phyloP scores from a whole-genome alignment of 2,888 invertebrate species.

The Tenthredo mesomela region DNA sequence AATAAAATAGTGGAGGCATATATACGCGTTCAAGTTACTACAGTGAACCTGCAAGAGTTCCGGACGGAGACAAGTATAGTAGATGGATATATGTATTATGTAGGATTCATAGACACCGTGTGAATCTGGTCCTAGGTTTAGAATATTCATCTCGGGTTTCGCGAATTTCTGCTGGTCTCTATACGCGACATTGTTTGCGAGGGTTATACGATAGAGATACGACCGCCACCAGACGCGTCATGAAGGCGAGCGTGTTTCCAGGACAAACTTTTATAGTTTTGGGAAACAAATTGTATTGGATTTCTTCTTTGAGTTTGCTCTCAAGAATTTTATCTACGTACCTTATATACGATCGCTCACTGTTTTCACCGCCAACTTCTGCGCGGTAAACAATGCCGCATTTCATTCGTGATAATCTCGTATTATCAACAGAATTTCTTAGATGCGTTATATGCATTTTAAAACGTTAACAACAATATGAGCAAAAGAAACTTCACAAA shows the following conservation, averaged over 20 bases:
- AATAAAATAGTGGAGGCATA: neutral
- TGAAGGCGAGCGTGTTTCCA: neutral
- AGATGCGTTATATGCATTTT: neutral
- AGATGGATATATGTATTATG: constrained; percentile 30
- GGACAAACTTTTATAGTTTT: constrained; percentile 39
- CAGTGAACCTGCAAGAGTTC: neutral
- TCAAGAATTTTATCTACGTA: neutral
- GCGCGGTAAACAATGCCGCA: neutral
- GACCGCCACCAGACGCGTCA: constrained; percentile 33
- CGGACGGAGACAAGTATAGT: neutral
- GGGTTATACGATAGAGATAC: constrained; percentile 29
- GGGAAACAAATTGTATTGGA: constrained; percentile 4
- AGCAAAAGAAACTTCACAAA: neutral
- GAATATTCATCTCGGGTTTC: constrained; percentile 40
- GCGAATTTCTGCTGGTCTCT: neutral
- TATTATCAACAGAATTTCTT: neutral
- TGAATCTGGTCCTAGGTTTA: constrained; percentile 32
- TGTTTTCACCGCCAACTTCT: neutral
- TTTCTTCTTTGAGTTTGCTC: constrained; percentile 11
- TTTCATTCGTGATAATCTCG: neutral
- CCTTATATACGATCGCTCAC: neutral
- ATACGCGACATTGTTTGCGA: constrained; percentile 19
- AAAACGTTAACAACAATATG: neutral
- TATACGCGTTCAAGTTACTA: neutral
- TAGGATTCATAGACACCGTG: constrained; percentile 35